A percentile compares a stretch with the other conserved stretches of the same genome.
These are phyloP conservation scores for Sebastes trivittatus DNA, from an alignment of 2,797 vertebrate species.

Conservation along the genomic window DNA sequence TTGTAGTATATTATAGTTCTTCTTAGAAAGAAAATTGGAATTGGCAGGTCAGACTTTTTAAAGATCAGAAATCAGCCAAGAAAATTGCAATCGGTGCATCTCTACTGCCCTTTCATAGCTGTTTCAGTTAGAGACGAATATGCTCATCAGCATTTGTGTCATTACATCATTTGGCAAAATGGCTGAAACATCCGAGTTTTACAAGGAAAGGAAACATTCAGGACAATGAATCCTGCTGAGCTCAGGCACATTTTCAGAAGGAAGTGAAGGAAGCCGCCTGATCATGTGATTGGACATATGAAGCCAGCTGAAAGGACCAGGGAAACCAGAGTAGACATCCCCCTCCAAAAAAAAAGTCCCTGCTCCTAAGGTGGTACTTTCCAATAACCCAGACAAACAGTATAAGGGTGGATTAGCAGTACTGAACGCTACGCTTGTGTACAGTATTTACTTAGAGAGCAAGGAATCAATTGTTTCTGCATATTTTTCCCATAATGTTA, in stretches of 20 bases:
- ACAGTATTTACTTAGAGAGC: background rate
- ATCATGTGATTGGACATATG: background rate
- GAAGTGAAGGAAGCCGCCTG: background rate
- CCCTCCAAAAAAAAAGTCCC: no score
- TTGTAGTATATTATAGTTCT: no score
- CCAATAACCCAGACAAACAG: background rate
- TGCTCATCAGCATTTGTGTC: background rate
- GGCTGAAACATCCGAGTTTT: conserved; percentile 7
- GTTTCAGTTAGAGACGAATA: background rate
- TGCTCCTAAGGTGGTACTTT: background rate
- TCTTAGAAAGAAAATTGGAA: no score
- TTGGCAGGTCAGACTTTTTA: no score
- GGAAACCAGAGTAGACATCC: no score
- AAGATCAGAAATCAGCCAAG: no score
- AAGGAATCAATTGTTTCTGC: background rate
- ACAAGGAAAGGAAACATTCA: background rate
- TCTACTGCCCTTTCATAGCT: background rate
- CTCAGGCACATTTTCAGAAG: conserved; percentile 3
- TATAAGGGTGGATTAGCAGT: background rate
- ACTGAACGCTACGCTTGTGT: background rate
- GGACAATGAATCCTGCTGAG: conserved; percentile 10
- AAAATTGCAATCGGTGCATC: no score
- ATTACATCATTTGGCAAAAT: background rate
- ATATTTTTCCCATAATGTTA: background rate
- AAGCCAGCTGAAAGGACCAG: background rate